Percentiles rank a stretch among this genome's conserved stretches.
phyloP scores from a whole-genome alignment of 2,888 invertebrate species.

The Campaea margaritaria region DNA sequence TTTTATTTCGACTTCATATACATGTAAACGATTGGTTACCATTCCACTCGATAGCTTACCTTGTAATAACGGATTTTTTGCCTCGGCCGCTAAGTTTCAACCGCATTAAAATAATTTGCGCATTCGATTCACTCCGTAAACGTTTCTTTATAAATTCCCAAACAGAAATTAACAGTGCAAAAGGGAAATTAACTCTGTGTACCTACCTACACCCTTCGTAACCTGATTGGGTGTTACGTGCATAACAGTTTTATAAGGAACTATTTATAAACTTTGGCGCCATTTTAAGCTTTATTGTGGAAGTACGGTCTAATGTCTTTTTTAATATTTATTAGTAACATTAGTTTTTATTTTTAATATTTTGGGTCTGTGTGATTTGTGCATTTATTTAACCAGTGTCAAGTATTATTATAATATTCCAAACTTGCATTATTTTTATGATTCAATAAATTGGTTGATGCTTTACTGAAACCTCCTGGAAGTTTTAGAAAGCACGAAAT shows the following conservation, averaged over 20 bases:
- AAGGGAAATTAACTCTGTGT: constrained; percentile 40
- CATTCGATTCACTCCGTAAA: constrained; percentile 51
- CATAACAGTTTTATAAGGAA: constrained; percentile 53
- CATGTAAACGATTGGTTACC: constrained; percentile 47
- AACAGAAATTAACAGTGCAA: constrained; percentile 38
- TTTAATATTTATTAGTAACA: neutral
- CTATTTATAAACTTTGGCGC: constrained; percentile 47
- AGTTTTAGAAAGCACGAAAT: no score
- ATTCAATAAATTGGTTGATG: no score
- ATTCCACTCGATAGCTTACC: constrained; percentile 42
- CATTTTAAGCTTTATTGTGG: constrained; percentile 13
- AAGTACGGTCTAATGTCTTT: neutral
- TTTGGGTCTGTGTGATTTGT: no score
- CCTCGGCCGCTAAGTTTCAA: constrained; percentile 40
- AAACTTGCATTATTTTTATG: no score
- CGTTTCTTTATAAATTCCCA: constrained; percentile 35
- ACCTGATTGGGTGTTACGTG: constrained; percentile 51
- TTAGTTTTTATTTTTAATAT: no score
- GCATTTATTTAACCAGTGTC: no score
- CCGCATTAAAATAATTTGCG: constrained; percentile 53
- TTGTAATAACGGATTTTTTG: constrained; percentile 47
- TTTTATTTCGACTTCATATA: constrained; percentile 42
- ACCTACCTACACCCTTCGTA: constrained; percentile 26
- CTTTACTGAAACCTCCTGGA: no score
- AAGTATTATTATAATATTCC: no score